phyloP scores from a whole-genome alignment of 1,140 invertebrate genomes.

The Camponotus floridanus region DNA sequence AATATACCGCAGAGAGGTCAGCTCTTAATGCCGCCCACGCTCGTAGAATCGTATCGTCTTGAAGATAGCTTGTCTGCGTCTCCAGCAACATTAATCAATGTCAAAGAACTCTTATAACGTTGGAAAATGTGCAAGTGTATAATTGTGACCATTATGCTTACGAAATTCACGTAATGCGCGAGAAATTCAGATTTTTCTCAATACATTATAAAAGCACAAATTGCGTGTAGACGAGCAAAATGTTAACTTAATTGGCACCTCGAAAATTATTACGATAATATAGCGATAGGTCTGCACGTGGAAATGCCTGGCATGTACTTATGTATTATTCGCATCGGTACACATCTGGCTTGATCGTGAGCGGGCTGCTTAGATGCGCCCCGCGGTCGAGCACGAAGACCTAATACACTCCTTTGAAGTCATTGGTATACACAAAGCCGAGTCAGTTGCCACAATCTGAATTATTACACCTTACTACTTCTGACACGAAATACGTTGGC shows the following conservation, averaged over 20 bases:
- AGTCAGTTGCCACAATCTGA: conserved; percentile 65
- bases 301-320: conserved; percentile 14
- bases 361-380: conserved; percentile 10
- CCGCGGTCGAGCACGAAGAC: conserved; percentile 4
- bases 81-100: conserved; percentile 32
- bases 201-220: not conserved
- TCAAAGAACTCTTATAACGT: not conserved
- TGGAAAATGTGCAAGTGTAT: not conserved
- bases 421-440: conserved; percentile 29
- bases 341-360: conserved; percentile 11
- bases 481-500: conserved; percentile 61
- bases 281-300: not conserved
- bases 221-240: not conserved
- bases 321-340: conserved; percentile 28
- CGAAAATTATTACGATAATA: not conserved
- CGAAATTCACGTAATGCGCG: not conserved
- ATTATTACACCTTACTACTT: conserved; percentile 67
- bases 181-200: not conserved
- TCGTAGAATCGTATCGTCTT: conserved; percentile 44
- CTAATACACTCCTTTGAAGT: conserved; percentile 43
- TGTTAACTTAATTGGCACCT: not conserved
- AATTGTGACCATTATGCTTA: not conserved
- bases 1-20: conserved; percentile 20
- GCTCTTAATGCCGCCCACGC: conserved; percentile 44
- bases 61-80: not conserved